These are phyloP conservation scores for Dicerorhinus sumatrensis DNA, from an alignment of 2,113 vertebrate species.

Conservation along the genomic window DNA sequence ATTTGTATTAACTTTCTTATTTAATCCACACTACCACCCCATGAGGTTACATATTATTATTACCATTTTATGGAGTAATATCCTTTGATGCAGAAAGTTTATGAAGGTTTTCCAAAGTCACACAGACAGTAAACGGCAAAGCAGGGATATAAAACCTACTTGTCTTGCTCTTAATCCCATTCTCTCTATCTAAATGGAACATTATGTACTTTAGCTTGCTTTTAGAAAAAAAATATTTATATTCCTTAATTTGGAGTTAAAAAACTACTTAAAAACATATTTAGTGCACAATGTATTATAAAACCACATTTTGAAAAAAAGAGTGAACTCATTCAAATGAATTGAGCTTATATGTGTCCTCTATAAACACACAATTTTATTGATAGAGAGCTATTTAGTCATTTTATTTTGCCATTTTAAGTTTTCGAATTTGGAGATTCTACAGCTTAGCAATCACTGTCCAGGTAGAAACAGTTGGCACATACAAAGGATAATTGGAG, in stretches of 20 bases:
- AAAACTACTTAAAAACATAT: neutral
- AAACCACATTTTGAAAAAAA: neutral
- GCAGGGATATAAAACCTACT: neutral
- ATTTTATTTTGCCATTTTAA: neutral
- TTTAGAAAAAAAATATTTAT: neutral
- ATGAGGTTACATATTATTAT: neutral
- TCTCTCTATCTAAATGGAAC: neutral
- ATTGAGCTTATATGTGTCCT: neutral
- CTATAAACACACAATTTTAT: neutral
- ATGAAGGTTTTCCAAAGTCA: neutral
- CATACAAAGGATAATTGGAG: neutral
- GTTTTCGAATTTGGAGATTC: neutral
- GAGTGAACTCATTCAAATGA: neutral
- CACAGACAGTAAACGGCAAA: neutral
- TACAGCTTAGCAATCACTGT: neutral
- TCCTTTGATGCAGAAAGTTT: neutral
- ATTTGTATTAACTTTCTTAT: neutral
- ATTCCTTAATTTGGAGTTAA: neutral
- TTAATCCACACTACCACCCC: neutral
- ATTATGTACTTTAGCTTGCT: neutral
- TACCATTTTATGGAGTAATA: neutral
- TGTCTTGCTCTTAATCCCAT: neutral
- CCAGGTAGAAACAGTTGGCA: neutral
- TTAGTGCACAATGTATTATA: neutral
- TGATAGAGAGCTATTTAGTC: neutral